Evolutionary conservation across 2,113 vertebrate species (phyloP).

Genomic region (Lipotes vexillifer): DNA sequence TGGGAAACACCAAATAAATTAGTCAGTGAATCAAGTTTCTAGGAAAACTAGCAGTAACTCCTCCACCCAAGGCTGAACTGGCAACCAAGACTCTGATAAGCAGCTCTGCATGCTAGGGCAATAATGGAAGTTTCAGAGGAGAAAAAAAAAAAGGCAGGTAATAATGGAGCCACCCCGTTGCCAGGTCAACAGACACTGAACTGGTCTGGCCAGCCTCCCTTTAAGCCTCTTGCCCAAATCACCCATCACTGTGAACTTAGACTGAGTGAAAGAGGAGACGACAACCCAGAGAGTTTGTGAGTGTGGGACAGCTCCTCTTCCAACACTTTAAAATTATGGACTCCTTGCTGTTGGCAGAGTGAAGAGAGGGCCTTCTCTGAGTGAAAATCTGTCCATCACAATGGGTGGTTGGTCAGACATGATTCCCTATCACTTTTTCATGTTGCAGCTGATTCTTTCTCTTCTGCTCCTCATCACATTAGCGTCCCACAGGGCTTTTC

Average conservation of each 20-base stretch:
- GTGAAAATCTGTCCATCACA: neutral
- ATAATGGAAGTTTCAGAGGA: neutral
- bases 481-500: neutral
- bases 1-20: neutral
- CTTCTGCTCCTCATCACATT: neutral
- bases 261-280: neutral
- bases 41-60: neutral
- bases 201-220: neutral
- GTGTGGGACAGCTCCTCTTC: neutral
- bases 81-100: neutral
- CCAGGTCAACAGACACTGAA: neutral
- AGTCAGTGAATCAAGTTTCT: neutral
- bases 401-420: neutral
- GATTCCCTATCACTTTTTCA: conserved; percentile 24
- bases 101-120: neutral
- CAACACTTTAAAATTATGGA: neutral
- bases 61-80: neutral
- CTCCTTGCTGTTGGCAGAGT: neutral
- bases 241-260: neutral
- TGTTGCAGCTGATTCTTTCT: neutral
- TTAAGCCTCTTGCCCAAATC: neutral
- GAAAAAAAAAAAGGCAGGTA: neutral
- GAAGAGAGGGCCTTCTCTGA: neutral
- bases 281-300: neutral
- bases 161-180: neutral